Base-by-base conservation (phyloP, 35 echinoderm and acorn worm genomes). In the Apostichopus californicus region DNA sequence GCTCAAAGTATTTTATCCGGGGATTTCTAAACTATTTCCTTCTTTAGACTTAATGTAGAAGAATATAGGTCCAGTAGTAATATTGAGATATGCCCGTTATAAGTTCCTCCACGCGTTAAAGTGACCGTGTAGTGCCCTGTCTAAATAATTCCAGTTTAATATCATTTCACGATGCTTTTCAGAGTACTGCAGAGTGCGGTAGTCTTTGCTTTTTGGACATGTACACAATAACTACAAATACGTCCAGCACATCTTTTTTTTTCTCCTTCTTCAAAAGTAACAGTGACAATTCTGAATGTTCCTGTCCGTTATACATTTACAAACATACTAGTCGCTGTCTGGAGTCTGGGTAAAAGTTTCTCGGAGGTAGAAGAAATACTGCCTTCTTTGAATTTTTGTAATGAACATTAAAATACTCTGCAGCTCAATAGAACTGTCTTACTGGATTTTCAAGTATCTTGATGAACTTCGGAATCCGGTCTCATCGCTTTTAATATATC, bases 261-360 rank as follows among this genome's bases (percentile, higher is more conserved):
- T 25, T 25, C 24, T 25, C n/a, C n/a, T n/a, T 90, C 25, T 82
- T 70, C 6, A 94, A 86, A 5, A 94, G 64, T 8, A 94, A 55
- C 24, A 94, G 56, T n/a, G 93, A 94, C 63, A 90, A 86, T 63
- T 94, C 86, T 13, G 81, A 90, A 54, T 94, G 89, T 56, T 90
- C 87, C 24, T 91, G 89, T 78, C 89, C 89, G 28, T 91, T 91
- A 26, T 79, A 17, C 54, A 53, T 34, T 79, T 17, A 24, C 89
- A 91, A 1, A 9, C 7, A 12, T 28, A 71, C 15, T 9, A 10
- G 3, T 72, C 9, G 12, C 86, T 73, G 3, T 88, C 15, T 55
- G 15, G 7, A 88, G 18, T 88, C n/a, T 34, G 9, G 5, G n/a
- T 7, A 88, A 56, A 54, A 88, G 21, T 5, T 5, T 15, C 57